Evolutionary conservation across 2,113 vertebrate species (phyloP), one percentile per base, ranked within the genome.

Genomic region (Anser cygnoides): DNA sequence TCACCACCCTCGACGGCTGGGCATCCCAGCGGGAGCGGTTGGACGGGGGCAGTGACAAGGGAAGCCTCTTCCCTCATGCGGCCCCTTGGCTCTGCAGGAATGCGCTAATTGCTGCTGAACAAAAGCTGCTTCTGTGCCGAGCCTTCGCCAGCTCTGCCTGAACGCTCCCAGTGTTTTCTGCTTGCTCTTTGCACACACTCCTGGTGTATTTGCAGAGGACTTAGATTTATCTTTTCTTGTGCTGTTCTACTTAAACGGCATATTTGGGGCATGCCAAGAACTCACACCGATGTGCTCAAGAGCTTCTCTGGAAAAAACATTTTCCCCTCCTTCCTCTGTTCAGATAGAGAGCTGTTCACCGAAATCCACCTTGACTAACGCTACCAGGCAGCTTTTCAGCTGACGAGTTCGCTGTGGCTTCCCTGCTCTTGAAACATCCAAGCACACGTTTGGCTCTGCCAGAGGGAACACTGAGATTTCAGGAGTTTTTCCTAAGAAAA

Each of bases 71-170:
- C 87, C 78, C 93, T 57, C 20, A 55, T 83, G 80, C 81, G 76
- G 89, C 62, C 84, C 75, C 17, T 66, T 96, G 96, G 93, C 97
- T 97, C 78, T 44, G n/a, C 68, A 93, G 98, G 97, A 98, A 98
- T 97, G 97, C 10, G 4, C 39, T 94, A 96, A 97, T 92, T 96
- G 95, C 96, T 49, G 39, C 77, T 37, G 73, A 97, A 98, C 98
- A 98, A 97, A 97, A 97, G 96, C 8, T 8, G 76, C 92, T 96
- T 97, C 74, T 97, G 76, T 58, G 80, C 7, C 7, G 37, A 41
- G 62, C 94, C 95, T 92, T 63, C 85, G 87, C 88, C 72, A 93
- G 33, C 19, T 17, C 58, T 25, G 26, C 2, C 6, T 35, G 68
- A 95, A 85, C 43, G 91, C 88, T 92, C 87, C 91, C 19, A 29